Base-by-base conservation (phyloP, 2,888 invertebrate species). In the Eupithecia insigniata region DNA sequence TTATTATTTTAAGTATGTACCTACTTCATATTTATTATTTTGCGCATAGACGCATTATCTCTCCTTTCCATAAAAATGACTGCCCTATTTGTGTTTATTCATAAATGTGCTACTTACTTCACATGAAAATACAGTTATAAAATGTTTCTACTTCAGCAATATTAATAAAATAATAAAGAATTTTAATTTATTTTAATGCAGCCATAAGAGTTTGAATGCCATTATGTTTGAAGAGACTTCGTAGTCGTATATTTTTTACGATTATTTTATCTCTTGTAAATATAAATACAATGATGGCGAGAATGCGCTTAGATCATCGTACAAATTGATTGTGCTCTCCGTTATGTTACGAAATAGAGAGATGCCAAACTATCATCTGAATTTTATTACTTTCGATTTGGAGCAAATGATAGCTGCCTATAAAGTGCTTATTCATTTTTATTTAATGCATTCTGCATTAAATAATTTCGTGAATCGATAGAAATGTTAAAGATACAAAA, bases 311-410 rank as follows among this genome's bases (percentile, higher is more conserved):
- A 69, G 36, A 74, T 69, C 71, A 74, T 58, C 71, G 66, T 67
- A 71, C 66, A 67, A 74, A 67, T 71, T 43, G 46, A 36, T 43
- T 66, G 12, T 43, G 51, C 32, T 51, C 46, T 46, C 73, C 65
- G 74, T 71, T 73, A 71, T 61, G 66, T 73, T 74, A 69, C 74
- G 71, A 74, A 69, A 74, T 62, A 28, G 18, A 62, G 68, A 61
- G 74, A n/a, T 71, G 71, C 66, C 43, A 55, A 73, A 66, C 60
- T 51, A 58, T 39, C 36, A 39, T 66, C 58, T 30, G 18, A 18
- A 39, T 12, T 70, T 70, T 71, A 71, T 68, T 62, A 43, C 61
- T 34, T 62, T 66, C 22, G n/a, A 71, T 71, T 55, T 68, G 61
- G 73, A 73, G 67, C 73, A 71, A 65, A 55, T 60, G 39, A 67